Percentiles rank a stretch among this genome's conserved stretches.
Evolutionary conservation across 2,888 invertebrate species (phyloP).

Genomic region (Euproctis similis): DNA sequence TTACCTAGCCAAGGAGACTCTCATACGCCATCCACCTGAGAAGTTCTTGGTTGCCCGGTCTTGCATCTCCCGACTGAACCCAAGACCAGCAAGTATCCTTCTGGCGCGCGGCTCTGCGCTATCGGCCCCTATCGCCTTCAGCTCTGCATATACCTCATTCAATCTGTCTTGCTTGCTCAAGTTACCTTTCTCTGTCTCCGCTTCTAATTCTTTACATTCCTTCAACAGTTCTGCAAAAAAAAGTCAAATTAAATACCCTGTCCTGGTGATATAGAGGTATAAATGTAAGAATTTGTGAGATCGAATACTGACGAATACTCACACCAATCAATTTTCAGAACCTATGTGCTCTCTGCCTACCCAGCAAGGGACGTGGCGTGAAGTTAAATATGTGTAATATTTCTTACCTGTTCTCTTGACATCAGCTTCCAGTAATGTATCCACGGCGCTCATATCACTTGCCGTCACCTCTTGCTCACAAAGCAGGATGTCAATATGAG

Average conservation of each 20-base stretch:
- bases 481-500: constrained; percentile 94
- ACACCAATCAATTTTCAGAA: too few relatives aligned
- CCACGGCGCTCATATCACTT: constrained; percentile 94
- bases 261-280: too few relatives aligned
- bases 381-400: too few relatives aligned
- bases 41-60: constrained; percentile 92
- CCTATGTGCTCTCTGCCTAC: too few relatives aligned
- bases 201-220: constrained; percentile 89
- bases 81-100: constrained; percentile 96
- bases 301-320: too few relatives aligned
- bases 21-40: constrained; percentile 99
- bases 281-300: too few relatives aligned
- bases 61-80: constrained; percentile 93
- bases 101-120: constrained; percentile 98
- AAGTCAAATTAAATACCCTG: too few relatives aligned
- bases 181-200: constrained; percentile 82
- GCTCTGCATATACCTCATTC: constrained; percentile 94
- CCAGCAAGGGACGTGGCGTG: too few relatives aligned
- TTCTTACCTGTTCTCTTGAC: constrained; percentile 82
- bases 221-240: constrained; percentile 77
- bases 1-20: constrained; percentile 92
- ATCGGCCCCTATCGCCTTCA: constrained; percentile 97
- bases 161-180: constrained; percentile 84
- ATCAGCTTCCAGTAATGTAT: constrained; percentile 95
- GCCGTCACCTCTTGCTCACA: constrained; percentile 99